These are phyloP conservation scores for Todiramphus chloris DNA, from an alignment of 2,113 vertebrate genomes.

Conservation along the genomic window DNA sequence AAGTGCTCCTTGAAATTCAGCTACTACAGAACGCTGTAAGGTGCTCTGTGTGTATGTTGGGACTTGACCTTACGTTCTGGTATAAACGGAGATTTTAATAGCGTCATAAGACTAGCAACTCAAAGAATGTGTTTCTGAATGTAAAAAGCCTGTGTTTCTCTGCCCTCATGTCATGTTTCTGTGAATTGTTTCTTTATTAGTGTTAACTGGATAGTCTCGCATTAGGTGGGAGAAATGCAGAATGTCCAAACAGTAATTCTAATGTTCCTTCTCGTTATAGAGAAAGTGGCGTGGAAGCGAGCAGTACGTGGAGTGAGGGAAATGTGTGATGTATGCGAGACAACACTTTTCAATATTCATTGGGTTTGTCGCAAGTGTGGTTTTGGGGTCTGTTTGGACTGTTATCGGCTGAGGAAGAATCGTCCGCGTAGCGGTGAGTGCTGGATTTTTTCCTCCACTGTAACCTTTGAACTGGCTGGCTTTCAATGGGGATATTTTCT, in stretches of 20 bases:
- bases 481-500: not conserved
- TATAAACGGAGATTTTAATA: not conserved
- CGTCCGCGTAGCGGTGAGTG: constrained; percentile 88
- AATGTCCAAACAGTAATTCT: not conserved
- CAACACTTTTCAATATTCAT: constrained; percentile 97
- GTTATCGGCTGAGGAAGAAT: constrained; percentile 92
- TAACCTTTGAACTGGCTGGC: not conserved
- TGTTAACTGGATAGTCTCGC: not conserved
- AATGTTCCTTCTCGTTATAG: constrained; percentile 71
- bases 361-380: constrained; percentile 99
- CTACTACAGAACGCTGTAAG: not conserved
- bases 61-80: not conserved
- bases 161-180: not conserved
- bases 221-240: not conserved
- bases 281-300: constrained; percentile 98
- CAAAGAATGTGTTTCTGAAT: not conserved
- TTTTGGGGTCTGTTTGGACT: constrained; percentile 97
- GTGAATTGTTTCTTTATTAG: not conserved
- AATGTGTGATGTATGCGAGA: constrained; percentile 99
- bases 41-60: not conserved
- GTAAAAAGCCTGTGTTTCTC: not conserved
- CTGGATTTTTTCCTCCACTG: not conserved
- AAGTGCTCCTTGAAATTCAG: not conserved
- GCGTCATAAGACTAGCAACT: not conserved
- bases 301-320: constrained; percentile 95